Conservation (phyloP, 2,113 vertebrate genomes). For the Corythaixoides concolor region DNA sequence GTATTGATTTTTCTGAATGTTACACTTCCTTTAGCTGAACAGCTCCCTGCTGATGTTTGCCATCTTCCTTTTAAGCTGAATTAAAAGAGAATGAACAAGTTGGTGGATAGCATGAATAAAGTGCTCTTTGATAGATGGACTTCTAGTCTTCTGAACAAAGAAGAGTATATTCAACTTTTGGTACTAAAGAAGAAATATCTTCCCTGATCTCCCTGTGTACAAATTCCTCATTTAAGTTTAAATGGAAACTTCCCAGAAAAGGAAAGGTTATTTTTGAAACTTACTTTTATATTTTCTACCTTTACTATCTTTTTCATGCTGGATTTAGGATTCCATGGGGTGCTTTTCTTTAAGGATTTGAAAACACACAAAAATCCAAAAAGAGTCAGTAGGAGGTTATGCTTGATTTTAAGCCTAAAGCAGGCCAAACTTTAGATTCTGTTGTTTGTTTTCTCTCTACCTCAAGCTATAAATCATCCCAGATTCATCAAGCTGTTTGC, state of each 20-base stretch:
- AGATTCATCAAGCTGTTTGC: slow-evolving; percentile 54
- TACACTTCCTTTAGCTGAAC: slow-evolving; percentile 48
- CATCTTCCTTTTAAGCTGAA: slow-evolving; percentile 47
- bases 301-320: not conserved
- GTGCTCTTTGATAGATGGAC: slow-evolving; percentile 29
- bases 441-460: slow-evolving; percentile 46
- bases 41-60: slow-evolving; percentile 59
- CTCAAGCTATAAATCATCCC: slow-evolving; percentile 40
- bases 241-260: slow-evolving; percentile 12
- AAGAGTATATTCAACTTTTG: not conserved
- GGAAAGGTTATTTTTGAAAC: not conserved
- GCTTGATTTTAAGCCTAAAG: not conserved
- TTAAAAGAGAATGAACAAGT: slow-evolving; percentile 52
- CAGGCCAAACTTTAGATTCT: not conserved
- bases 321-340: not conserved
- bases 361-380: not conserved
- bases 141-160: slow-evolving; percentile 11
- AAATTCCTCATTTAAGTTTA: not conserved
- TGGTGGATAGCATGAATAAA: slow-evolving; percentile 19
- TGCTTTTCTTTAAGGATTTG: not conserved
- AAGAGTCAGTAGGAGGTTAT: slow-evolving; percentile 8
- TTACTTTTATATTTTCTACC: not conserved
- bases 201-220: not conserved
- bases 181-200: not conserved
- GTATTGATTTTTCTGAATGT: slow-evolving; percentile 65